phyloP scores from a whole-genome alignment of 2,113 vertebrate species.

The Marcusenius ussheri region DNA sequence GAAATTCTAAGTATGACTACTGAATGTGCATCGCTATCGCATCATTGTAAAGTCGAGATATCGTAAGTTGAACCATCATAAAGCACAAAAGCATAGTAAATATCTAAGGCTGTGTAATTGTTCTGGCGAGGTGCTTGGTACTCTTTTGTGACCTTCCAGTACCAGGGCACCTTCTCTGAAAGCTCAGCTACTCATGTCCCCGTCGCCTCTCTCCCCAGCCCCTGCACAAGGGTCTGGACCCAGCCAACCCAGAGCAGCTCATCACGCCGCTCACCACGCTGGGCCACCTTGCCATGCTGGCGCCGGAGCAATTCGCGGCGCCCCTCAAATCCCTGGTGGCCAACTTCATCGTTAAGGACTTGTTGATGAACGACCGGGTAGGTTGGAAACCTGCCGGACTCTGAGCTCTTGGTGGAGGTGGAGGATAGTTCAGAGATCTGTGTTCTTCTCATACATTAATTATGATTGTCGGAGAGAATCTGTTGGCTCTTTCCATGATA shows the following conservation, averaged over 20 bases:
- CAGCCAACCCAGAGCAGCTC: constrained; percentile 89
- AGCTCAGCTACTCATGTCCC: constrained; percentile 11
- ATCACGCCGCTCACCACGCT: constrained; percentile 89
- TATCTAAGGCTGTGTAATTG: neutral
- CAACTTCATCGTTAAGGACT: constrained; percentile 95
- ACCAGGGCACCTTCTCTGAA: neutral
- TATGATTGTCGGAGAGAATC: neutral
- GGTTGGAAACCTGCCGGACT: constrained; percentile 27
- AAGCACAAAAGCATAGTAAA: neutral
- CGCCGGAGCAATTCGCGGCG: constrained; percentile 91
- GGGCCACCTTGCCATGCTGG: constrained; percentile 90
- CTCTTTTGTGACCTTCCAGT: neutral
- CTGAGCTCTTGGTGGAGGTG: neutral
- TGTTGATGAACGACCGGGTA: constrained; percentile 94
- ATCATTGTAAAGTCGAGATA: neutral
- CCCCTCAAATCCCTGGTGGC: constrained; percentile 93
- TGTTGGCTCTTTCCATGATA: neutral
- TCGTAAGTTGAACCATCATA: neutral
- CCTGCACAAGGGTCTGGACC: constrained; percentile 89
- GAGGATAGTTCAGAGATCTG: neutral
- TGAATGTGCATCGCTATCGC: neutral
- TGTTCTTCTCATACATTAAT: neutral
- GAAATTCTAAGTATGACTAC: neutral
- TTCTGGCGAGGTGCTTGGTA: neutral
- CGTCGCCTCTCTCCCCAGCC: constrained; percentile 62